Conservation (phyloP, 2,797 vertebrate species). For the Triplophysa yarkandensis region DNA sequence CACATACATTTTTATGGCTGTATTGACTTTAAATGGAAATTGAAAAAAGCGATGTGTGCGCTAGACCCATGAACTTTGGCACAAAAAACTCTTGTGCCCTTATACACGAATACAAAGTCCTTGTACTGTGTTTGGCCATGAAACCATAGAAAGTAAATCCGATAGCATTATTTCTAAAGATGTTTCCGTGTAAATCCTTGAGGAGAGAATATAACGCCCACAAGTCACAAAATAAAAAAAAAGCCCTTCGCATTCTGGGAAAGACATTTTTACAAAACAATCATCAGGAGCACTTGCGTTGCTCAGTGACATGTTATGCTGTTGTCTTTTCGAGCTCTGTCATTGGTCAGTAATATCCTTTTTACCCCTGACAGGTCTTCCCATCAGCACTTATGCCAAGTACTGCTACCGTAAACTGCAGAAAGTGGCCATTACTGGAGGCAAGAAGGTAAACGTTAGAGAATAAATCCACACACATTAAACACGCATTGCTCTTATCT, state of each 20-base stretch:
- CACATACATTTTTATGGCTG: no score
- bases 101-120: neutral
- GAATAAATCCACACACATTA: neutral
- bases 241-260: neutral
- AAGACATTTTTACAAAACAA: neutral
- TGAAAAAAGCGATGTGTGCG: no score
- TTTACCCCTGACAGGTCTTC: slow-evolving; percentile 69
- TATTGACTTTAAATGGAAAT: no score
- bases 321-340: neutral
- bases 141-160: neutral
- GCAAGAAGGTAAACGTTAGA: slow-evolving; percentile 76
- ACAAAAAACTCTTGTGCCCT: neutral
- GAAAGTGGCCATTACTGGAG: slow-evolving; percentile 80
- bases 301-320: neutral
- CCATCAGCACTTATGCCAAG: slow-evolving; percentile 80
- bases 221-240: slow-evolving; percentile 3
- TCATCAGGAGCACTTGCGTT: neutral
- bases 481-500: neutral
- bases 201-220: neutral
- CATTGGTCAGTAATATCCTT: slow-evolving; percentile 19
- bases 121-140: neutral
- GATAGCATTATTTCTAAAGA: neutral
- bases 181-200: neutral
- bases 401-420: slow-evolving; percentile 83
- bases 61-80: no score